Base-by-base conservation (phyloP, 2,113 vertebrate species). In the Leucosticte australis region DNA sequence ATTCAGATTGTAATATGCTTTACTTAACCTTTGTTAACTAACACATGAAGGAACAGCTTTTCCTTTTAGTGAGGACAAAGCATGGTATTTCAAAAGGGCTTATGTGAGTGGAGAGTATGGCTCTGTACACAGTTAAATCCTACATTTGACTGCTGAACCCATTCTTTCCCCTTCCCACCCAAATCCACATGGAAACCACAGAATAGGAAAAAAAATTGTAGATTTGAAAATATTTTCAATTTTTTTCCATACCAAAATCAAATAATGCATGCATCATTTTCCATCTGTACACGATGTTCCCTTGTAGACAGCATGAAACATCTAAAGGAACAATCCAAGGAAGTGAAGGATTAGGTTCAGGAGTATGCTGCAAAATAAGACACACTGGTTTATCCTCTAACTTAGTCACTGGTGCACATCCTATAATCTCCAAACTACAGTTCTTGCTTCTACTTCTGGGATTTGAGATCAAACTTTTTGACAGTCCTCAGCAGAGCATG, bases 1-100 rank as follows among this genome's bases (percentile, higher is more conserved):
- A 95, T 90, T 90, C 79, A 94, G 56, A 92, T 46, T 92, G 76
- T 90, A 95, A 95, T 86, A 97, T 92, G 91, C 89, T 97, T 95
- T 97, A 92, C 86, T 96, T 94, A 94, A 95, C 88, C 93, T 95
- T 91, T 97, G 92, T 94, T 94, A 96, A 91, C 47, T 75, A 90
- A 88, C 56, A 79, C 93, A 83, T 83, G 90, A 96, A 93, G 92
- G 56, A 95, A 96, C 85, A 94, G 82, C 83, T 94, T 95, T 93
- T 88, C 67, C 44, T 94, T 94, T 93, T 68, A 88, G 52, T 47
- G 28, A 83, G 90, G 90, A 96, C 96, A 97, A 96, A 94, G 85
- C 42, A 44, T 10, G 56, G 85, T 80, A n/a, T 94, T 95, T 96
- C 94, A 86, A 94, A 96, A 94, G 94, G 55, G 78, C 87, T 96